Conservation (phyloP, 2,113 vertebrate species). For the Alethe castanea region DNA sequence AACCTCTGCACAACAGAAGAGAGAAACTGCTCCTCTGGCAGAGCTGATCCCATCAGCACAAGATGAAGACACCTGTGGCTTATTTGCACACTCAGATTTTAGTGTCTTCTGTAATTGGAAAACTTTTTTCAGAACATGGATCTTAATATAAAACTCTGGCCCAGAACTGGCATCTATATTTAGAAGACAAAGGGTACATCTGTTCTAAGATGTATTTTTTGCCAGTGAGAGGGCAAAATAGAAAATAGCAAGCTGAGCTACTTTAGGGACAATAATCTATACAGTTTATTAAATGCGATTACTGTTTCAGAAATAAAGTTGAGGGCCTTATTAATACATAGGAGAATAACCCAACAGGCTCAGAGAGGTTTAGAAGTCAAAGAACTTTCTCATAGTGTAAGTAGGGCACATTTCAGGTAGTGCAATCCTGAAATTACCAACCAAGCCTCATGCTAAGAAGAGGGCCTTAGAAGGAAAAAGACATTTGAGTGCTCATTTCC, state of each 20-base stretch:
- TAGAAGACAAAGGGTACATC: conserved; percentile 25
- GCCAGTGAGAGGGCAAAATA: neutral
- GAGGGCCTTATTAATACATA: neutral
- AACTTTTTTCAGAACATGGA: neutral
- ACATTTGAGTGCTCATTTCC: neutral
- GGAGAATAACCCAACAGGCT: neutral
- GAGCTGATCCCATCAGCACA: neutral
- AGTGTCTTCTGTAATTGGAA: conserved; percentile 7
- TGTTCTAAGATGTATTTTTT: neutral
- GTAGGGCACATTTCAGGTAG: neutral
- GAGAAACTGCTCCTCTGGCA: neutral
- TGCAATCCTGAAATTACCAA: neutral
- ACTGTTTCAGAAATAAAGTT: neutral
- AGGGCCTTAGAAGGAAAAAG: neutral
- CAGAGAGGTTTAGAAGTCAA: neutral
- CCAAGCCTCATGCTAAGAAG: neutral
- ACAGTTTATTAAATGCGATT: neutral
- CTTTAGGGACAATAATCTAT: neutral
- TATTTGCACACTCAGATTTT: neutral
- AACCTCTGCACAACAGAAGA: neutral
- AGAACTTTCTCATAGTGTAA: neutral
- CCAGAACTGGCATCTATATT: conserved; percentile 53
- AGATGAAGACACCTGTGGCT: conserved; percentile 4
- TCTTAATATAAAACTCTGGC: conserved; percentile 29
- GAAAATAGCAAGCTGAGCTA: neutral